Base-by-base conservation (phyloP, 2,888 invertebrate species). In the Metellina segmentata region DNA sequence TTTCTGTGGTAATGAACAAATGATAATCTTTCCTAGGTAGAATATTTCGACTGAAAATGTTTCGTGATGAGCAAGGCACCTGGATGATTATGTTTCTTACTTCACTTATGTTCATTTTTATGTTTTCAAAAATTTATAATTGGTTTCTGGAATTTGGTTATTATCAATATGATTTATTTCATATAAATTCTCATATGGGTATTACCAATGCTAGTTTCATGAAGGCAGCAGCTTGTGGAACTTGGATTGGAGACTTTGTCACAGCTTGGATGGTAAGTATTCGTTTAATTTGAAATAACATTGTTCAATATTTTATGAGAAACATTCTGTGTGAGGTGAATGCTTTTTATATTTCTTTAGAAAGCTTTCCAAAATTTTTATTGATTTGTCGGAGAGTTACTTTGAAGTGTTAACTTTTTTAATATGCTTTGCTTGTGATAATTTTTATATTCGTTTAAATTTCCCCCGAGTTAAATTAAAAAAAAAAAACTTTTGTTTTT, bases 31-130 rank as follows among this genome's bases (percentile, higher is more conserved):
- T 94, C 93, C 16, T 94, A 95, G 95, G 95, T 89, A 94, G 94
- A 79, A 91, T 95, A 49, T 94, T 95, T 70, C 94, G 95, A 20
- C 94, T 96, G 83, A 95, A 95, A 94, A 95, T 96, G 95, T 96
- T 96, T 94, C 94, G 94, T 51, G 95, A 95, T 87, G 95, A 95
- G 93, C 94, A 95, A 94, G 96, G 96, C 8, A 95, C 96, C 1
- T 96, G 95, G 95, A 95, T 96, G 95, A 95, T 95, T 6, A 96
- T 95, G 95, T 95, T 95, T 93, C 94, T 96, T 81, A 95, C 95
- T 9, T 94, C 95, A 48, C 94, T 96, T 20, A 94, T 96, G 69
- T 95, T 94, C n/a, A 94, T 95, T 78, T 96, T 95, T 93, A 94
- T 95, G 89, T 95, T 95, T 94, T 95, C 96, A 9, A 95, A 95